Conservation (phyloP, 2,888 invertebrate genomes). For the Gryllus longicercus region DNA sequence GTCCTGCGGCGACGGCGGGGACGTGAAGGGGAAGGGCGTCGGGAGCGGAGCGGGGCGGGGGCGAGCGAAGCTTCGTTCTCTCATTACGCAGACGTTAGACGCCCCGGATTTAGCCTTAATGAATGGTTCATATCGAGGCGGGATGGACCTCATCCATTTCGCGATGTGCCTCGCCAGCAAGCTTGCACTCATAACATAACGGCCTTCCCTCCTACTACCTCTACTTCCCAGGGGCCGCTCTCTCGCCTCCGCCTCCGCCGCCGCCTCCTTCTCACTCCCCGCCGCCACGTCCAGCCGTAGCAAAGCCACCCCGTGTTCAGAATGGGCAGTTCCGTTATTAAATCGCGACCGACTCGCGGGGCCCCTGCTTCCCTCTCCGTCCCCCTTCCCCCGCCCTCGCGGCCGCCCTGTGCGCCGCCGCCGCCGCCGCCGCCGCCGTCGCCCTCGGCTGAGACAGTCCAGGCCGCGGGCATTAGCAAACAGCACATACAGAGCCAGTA, state of each 20-base stretch:
- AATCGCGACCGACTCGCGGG: constrained; percentile 28
- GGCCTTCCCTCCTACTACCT: constrained; percentile 25
- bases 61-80: constrained; percentile 17
- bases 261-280: background rate
- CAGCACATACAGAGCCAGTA: constrained; percentile 41
- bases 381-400: background rate
- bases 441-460: constrained; percentile 41
- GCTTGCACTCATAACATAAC: constrained; percentile 32
- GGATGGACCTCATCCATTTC: constrained; percentile 35
- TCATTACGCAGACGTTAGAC: constrained; percentile 23
- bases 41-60: background rate
- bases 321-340: constrained; percentile 33
- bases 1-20: background rate
- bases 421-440: constrained; percentile 17
- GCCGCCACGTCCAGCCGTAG: constrained; percentile 20
- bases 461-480: constrained; percentile 41
- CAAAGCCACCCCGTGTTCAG: constrained; percentile 23
- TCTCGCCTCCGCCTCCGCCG: background rate
- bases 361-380: background rate
- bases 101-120: constrained; percentile 34
- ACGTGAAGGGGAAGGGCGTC: background rate
- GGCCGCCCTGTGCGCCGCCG: background rate
- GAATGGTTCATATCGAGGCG: constrained; percentile 36
- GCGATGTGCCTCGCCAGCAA: constrained; percentile 32
- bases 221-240: background rate